Evolutionary conservation across 2,113 vertebrate species (phyloP).

Genomic region (Campylorhamphus procurvoides): DNA sequence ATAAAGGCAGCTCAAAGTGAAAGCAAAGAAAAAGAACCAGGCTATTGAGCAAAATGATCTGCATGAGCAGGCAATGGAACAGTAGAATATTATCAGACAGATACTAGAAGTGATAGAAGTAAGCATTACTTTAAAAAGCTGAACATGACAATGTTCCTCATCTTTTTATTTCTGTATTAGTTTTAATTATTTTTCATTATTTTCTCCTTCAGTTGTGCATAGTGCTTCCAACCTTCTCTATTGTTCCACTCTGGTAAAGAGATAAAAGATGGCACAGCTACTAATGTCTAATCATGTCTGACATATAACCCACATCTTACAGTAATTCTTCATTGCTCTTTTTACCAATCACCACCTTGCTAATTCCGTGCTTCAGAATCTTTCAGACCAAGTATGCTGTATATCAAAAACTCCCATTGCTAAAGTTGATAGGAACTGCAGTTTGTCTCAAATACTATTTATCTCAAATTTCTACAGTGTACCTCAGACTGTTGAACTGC

Average conservation of each 20-base stretch:
- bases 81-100: neutral
- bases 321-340: neutral
- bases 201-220: neutral
- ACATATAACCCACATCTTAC: neutral
- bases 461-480: neutral
- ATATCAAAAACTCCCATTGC: neutral
- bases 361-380: neutral
- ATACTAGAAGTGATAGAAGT: neutral
- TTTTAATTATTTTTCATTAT: neutral
- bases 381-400: neutral
- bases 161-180: neutral
- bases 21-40: neutral
- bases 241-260: neutral
- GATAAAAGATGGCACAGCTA: neutral
- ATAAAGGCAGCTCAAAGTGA: neutral
- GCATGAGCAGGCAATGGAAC: neutral
- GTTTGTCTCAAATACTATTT: neutral
- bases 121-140: neutral
- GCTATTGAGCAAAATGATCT: neutral
- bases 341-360: neutral
- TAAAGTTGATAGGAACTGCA: neutral
- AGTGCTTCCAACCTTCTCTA: neutral
- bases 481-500: neutral
- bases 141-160: rapidly evolving
- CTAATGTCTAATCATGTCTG: neutral